A percentile compares a stretch with the other conserved stretches of the same genome.
Evolutionary conservation across 2,888 invertebrate species (phyloP).

Genomic region (Apodemia zela): DNA sequence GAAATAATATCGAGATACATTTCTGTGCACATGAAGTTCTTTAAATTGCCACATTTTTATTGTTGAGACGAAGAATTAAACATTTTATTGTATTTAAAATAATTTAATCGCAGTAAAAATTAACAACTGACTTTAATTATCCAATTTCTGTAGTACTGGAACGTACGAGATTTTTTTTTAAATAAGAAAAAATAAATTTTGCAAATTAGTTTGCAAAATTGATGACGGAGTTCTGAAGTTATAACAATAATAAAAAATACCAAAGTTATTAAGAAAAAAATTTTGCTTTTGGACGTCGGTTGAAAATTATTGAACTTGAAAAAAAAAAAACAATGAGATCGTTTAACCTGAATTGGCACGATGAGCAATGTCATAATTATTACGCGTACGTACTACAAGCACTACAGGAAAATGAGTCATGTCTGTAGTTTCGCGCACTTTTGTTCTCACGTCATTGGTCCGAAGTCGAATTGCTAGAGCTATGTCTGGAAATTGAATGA

Average conservation of each 20-base stretch:
- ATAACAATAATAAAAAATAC: too few species aligned
- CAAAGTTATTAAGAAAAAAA: too few species aligned
- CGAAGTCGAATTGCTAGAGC: constrained; percentile 30
- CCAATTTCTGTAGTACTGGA: too few species aligned
- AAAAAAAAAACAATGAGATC: constrained; percentile 5
- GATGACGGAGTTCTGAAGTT: too few species aligned
- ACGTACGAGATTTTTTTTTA: too few species aligned
- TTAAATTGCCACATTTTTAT: background rate
- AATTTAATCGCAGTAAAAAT: too few species aligned
- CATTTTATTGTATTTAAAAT: background rate
- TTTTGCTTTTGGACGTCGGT: background rate
- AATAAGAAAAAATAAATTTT: too few species aligned
- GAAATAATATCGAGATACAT: too few species aligned
- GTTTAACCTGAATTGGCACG: constrained; percentile 20
- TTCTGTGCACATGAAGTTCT: too few species aligned
- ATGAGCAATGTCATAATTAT: constrained; percentile 42
- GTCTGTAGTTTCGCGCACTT: constrained; percentile 69
- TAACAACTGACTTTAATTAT: too few species aligned
- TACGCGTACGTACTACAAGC: constrained; percentile 42
- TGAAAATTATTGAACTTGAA: constrained; percentile 8
- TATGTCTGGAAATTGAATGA: constrained; percentile 39
- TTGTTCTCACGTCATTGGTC: constrained; percentile 58
- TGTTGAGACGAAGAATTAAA: background rate
- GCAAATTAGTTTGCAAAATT: too few species aligned
- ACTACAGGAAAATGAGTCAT: constrained; percentile 59